A percentile compares a stretch with the other conserved stretches of the same genome.
phyloP scores from a whole-genome alignment of 2,113 vertebrate species.

The Chauna torquata region DNA sequence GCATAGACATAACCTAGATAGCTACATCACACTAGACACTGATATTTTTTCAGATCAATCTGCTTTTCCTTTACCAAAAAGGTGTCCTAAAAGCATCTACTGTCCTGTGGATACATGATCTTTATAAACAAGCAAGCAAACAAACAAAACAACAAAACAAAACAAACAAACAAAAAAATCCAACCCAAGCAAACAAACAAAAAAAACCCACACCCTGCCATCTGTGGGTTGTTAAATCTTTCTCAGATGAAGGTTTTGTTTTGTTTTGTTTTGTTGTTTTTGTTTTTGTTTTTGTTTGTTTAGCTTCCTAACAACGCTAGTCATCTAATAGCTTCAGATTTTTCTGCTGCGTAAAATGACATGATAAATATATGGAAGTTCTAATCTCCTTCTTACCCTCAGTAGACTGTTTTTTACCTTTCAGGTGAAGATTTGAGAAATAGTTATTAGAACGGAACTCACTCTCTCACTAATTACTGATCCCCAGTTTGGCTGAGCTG shows the following conservation, averaged over 20 bases:
- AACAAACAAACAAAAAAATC: background rate
- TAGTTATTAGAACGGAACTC: background rate
- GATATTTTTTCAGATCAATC: background rate
- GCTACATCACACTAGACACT: background rate
- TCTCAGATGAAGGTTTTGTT: background rate
- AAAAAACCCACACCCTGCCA: too few relatives aligned
- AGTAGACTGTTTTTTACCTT: background rate
- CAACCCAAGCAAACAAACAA: too few relatives aligned
- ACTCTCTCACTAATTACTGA: background rate
- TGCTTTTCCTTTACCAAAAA: background rate
- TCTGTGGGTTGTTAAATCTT: background rate
- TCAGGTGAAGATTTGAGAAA: background rate
- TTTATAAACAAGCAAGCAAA: background rate
- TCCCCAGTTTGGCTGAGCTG: background rate
- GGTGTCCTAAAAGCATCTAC: background rate
- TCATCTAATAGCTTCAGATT: background rate
- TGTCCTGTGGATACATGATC: background rate
- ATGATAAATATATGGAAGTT: background rate
- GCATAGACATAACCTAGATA: rapidly evolving
- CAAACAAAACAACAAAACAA: background rate
- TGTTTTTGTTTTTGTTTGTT: background rate
- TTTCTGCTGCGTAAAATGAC: background rate
- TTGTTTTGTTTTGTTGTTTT: too few relatives aligned
- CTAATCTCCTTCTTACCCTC: background rate
- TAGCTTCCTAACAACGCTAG: background rate